Conservation (phyloP, 2,888 invertebrate species). For the Cheilosia urbana region DNA sequence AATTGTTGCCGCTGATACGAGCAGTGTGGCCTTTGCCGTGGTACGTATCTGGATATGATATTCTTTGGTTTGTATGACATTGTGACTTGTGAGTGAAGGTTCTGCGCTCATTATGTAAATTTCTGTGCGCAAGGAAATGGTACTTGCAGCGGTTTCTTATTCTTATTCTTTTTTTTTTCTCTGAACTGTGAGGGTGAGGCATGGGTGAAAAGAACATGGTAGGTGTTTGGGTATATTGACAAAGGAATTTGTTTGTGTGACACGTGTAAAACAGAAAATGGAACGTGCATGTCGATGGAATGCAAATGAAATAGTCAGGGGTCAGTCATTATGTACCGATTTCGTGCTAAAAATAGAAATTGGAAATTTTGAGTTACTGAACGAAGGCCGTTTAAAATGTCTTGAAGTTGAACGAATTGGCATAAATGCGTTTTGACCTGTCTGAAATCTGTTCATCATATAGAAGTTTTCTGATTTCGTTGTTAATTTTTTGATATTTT, state of each 20-base stretch:
- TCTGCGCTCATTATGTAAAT: slow-evolving; percentile 66
- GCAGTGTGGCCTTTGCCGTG: slow-evolving; percentile 4
- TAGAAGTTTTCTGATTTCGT: no score
- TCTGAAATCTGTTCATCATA: no score
- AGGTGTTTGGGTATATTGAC: background rate
- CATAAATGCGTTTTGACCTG: no score
- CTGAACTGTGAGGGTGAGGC: slow-evolving; percentile 14
- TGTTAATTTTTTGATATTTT: no score
- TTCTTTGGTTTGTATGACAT: slow-evolving; percentile 34
- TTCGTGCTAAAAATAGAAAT: no score
- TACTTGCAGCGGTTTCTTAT: slow-evolving; percentile 15
- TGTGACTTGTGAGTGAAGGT: slow-evolving; percentile 43
- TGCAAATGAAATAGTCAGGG: background rate
- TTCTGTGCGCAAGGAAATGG: slow-evolving; percentile 42
- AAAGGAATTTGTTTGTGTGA: background rate
- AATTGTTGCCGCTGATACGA: slow-evolving; percentile 53
- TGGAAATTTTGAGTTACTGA: no score
- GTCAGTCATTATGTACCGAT: no score
- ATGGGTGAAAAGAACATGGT: background rate
- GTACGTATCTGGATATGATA: slow-evolving; percentile 37
- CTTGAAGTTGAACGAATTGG: no score
- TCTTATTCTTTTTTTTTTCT: slow-evolving; percentile 7
- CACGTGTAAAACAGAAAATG: background rate
- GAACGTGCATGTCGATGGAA: background rate
- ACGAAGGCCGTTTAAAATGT: no score